Evolutionary conservation across 2,888 invertebrate species (phyloP).

Genomic region (Hypercompe scribonia): DNA sequence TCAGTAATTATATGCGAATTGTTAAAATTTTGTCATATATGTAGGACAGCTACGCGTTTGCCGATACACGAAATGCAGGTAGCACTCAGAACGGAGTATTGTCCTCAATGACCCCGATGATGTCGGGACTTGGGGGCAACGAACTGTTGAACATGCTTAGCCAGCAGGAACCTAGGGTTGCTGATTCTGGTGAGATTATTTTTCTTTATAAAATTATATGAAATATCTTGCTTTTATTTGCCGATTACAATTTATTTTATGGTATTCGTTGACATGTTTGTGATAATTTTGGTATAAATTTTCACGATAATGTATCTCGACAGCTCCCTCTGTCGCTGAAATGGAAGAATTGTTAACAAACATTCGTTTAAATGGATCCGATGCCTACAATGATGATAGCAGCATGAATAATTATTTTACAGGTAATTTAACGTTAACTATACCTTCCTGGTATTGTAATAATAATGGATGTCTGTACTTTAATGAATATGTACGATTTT

Average conservation of each 20-base stretch:
- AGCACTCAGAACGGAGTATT: slow-evolving; percentile 59
- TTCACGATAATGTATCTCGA: background rate
- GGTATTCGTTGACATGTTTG: background rate
- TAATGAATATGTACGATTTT: slow-evolving; percentile 8
- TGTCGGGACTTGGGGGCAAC: slow-evolving; percentile 62
- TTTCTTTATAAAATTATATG: background rate
- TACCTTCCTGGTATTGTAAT: background rate
- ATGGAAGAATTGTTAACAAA: slow-evolving; percentile 82
- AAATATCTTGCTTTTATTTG: background rate
- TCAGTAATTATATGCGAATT: background rate
- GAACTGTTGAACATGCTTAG: slow-evolving; percentile 62
- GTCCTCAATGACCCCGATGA: slow-evolving; percentile 67
- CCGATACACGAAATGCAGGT: slow-evolving; percentile 51
- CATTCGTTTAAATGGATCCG: slow-evolving; percentile 79
- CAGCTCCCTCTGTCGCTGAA: slow-evolving; percentile 68
- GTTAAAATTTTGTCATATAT: slow-evolving; percentile 15
- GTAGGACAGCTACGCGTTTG: slow-evolving; percentile 66
- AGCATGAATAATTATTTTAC: slow-evolving; percentile 61
- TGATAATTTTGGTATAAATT: background rate
- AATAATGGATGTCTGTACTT: background rate
- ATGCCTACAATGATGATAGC: slow-evolving; percentile 69
- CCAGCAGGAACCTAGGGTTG: slow-evolving; percentile 70
- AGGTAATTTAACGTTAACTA: slow-evolving; percentile 49
- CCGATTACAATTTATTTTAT: background rate
- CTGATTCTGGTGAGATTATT: slow-evolving; percentile 65